Conservation (phyloP, 2,113 vertebrate species). For the Tachysurus fulvidraco region DNA sequence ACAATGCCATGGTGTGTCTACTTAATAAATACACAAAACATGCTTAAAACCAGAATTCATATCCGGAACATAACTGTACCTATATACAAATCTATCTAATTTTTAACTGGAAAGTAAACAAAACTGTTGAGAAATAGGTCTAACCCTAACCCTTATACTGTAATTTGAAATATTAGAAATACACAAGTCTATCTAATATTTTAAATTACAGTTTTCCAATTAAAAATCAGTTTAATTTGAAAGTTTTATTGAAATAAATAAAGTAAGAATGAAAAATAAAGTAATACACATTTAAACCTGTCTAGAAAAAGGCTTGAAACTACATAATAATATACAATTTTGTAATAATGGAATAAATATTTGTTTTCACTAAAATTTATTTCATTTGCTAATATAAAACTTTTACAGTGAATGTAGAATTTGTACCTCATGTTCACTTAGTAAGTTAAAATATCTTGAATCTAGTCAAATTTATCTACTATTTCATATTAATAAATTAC, state of each 20-base stretch:
- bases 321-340: not conserved
- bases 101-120: not conserved
- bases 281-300: not conserved
- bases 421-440: not conserved
- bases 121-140: not conserved
- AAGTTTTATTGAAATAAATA: no score
- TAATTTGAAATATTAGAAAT: not conserved
- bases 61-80: no score
- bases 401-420: not conserved
- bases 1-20: not conserved
- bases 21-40: not conserved
- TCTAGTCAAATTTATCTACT: no score
- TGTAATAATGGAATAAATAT: not conserved
- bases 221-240: no score
- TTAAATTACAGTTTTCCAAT: not conserved
- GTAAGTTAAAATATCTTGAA: no score
- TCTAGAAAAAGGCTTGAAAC: not conserved
- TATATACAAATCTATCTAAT: no score
- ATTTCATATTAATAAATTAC: no score
- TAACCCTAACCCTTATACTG: no score
- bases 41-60: not conserved
- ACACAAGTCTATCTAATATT: not conserved
- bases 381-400: not conserved
- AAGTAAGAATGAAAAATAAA: not conserved
- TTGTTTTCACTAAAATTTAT: not conserved